Base-by-base conservation (phyloP, 2,888 invertebrate genomes). In the Euphydryas editha region DNA sequence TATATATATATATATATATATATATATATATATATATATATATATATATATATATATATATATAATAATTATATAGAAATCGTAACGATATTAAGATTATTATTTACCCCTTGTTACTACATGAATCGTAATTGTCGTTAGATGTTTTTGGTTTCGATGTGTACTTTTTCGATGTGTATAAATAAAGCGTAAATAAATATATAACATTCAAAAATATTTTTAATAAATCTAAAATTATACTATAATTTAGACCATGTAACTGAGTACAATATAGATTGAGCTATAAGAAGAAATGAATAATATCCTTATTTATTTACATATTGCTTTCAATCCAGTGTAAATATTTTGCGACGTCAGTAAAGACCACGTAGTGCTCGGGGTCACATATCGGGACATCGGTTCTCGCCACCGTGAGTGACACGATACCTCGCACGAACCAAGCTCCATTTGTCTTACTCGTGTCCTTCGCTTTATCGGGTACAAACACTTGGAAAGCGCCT, bases 401-500 rank as follows among this genome's bases (percentile, higher is more conserved):
- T 36, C 81, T 68, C 0, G 81, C 68, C 0, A 79, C 73, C 3
- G 78, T 79, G 0, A 82, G 51, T 0, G 87, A 87, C 0, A 88
- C 84, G 7, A 87, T 78, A 0, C 86, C 86, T 8, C 80, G 72
- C 10, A 85, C 68, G 57, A 83, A 74, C 80, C 81, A 87, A 2
- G 83, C 71, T 0, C 85, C 85, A 0, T 76, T 57, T 0, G 77
- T 75, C 11, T 73, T 72, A 8, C 75, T 65, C 0, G 18, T 59
- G 8, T 73, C 73, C 0, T 75, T 75, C 0, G 78, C 47, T 4
- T 49, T 65, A 36, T 84, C 82, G 5, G 84, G 84, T 0, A 83
- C 75, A 66, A 85, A 83, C 5, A 94, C 80, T 20, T 83, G 73
- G 71, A 92, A 85, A 0, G 90, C 93, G 47, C 93, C 91, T 1